These are phyloP conservation scores for Anoplophora glabripennis DNA, from an alignment of 1,140 invertebrate genomes.

Conservation along the genomic window DNA sequence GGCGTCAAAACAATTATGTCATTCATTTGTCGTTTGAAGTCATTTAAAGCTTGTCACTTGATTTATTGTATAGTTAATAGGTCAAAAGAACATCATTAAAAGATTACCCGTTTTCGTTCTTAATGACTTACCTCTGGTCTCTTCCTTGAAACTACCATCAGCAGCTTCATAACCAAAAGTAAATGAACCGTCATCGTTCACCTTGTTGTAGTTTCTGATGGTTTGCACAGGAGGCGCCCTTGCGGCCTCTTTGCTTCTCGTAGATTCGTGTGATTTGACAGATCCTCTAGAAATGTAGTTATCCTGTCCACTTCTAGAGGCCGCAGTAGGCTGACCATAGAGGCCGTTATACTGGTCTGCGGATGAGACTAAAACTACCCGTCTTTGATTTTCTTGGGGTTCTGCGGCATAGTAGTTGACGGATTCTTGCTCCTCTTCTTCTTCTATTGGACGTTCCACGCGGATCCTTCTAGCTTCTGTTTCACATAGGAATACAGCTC, in stretches of 20 bases:
- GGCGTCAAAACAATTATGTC: too few relatives aligned
- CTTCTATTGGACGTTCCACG: slow-evolving; percentile 36
- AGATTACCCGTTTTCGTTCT: too few relatives aligned
- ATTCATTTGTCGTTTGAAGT: too few relatives aligned
- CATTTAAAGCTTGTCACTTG: too few relatives aligned
- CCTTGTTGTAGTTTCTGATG: slow-evolving; percentile 77
- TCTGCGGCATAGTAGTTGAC: slow-evolving; percentile 47
- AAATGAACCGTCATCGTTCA: slow-evolving; percentile 81
- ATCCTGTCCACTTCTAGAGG: slow-evolving; percentile 36
- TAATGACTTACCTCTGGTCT: slow-evolving; percentile 65
- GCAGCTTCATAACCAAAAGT: slow-evolving; percentile 86
- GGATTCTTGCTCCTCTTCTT: slow-evolving; percentile 43
- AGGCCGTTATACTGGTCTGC: slow-evolving; percentile 49
- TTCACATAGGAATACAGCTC: slow-evolving; percentile 23
- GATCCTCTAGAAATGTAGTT: slow-evolving; percentile 37
- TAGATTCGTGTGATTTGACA: slow-evolving; percentile 27
- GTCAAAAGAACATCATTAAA: too few relatives aligned
- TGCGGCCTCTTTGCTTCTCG: slow-evolving; percentile 56
- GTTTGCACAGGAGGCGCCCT: slow-evolving; percentile 74
- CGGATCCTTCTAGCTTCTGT: slow-evolving; percentile 41
- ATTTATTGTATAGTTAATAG: too few relatives aligned
- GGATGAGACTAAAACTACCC: slow-evolving; percentile 44
- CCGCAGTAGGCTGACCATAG: slow-evolving; percentile 46
- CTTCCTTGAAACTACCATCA: slow-evolving; percentile 87
- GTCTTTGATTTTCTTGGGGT: slow-evolving; percentile 41